Evolutionary conservation across 2,888 invertebrate genomes (phyloP).

Genomic region (Beris morrisii): DNA sequence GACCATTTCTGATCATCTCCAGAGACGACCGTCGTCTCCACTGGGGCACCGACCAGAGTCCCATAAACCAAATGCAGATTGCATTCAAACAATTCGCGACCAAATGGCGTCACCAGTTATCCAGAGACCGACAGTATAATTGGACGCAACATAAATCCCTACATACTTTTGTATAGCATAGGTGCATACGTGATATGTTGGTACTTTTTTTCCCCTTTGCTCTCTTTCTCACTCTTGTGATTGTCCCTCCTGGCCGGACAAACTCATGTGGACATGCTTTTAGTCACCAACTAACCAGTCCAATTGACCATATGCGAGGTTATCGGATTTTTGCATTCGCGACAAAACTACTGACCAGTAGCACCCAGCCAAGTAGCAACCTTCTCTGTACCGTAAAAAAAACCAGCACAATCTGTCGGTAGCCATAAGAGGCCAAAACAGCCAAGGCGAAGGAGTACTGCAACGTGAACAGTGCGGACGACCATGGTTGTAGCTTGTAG

Average conservation of each 20-base stretch:
- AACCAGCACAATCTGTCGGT: conserved; percentile 17
- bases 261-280: conserved; percentile 29
- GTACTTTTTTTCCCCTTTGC: conserved; percentile 28
- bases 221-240: no score
- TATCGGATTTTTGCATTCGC: conserved; percentile 32
- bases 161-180: conserved; percentile 22
- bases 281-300: conserved; percentile 24
- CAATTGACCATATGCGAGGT: conserved; percentile 28
- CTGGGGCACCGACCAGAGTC: conserved; percentile 15
- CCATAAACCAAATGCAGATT: conserved; percentile 34
- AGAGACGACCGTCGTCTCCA: conserved; percentile 22
- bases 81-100: conserved; percentile 34
- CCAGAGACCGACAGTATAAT: conserved; percentile 33
- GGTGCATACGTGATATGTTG: background rate
- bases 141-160: conserved; percentile 30
- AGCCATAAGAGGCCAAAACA: conserved; percentile 17
- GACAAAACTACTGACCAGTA: conserved; percentile 16
- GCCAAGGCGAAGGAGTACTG: conserved; percentile 9
- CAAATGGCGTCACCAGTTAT: conserved; percentile 39
- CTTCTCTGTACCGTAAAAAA: conserved; percentile 5
- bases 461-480: conserved; percentile 7
- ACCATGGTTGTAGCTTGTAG: conserved; percentile 7
- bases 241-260: no score
- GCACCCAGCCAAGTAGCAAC: background rate
- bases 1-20: conserved; percentile 38